A percentile compares a stretch with the other conserved stretches of the same genome.
Conservation (phyloP, 2,797 vertebrate species). For the Aldrovandia affinis region DNA sequence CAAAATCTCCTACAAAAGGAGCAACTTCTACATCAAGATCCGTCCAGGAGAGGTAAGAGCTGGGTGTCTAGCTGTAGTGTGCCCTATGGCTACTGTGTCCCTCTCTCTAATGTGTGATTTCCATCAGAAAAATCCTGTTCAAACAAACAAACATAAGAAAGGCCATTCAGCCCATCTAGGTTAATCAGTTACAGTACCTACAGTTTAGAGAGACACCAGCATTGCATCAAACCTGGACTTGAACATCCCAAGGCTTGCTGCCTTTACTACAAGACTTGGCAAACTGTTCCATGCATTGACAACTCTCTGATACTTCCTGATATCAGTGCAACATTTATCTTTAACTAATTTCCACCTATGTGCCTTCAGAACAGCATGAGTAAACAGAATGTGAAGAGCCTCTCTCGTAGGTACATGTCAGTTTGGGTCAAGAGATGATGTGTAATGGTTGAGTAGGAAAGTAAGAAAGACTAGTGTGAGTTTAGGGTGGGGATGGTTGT, state of each 20-base stretch:
- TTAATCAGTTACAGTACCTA: too few species aligned
- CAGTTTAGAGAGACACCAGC: too few species aligned
- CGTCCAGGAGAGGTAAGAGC: conserved; percentile 89
- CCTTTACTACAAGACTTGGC: too few species aligned
- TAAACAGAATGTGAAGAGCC: not conserved
- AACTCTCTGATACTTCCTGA: too few species aligned
- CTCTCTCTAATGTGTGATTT: not conserved
- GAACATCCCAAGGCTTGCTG: too few species aligned
- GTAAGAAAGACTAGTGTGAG: too few species aligned
- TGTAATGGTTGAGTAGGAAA: not conserved
- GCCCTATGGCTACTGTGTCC: not conserved
- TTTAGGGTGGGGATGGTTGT: not conserved
- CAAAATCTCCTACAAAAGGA: conserved; percentile 98
- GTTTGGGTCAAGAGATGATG: not conserved
- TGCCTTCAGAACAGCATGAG: not conserved
- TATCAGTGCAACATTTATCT: too few species aligned
- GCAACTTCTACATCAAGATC: conserved; percentile 99
- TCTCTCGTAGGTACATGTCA: conserved; percentile 26
- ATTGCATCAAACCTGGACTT: too few species aligned
- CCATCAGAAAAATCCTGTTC: conserved; percentile 11
- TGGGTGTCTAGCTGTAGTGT: not conserved
- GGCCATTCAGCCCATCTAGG: too few species aligned
- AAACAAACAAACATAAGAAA: too few species aligned
- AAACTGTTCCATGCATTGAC: too few species aligned
- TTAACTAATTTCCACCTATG: too few species aligned